Evolutionary conservation across 2,113 vertebrate species (phyloP).

Genomic region (Saguinus imperator): DNA sequence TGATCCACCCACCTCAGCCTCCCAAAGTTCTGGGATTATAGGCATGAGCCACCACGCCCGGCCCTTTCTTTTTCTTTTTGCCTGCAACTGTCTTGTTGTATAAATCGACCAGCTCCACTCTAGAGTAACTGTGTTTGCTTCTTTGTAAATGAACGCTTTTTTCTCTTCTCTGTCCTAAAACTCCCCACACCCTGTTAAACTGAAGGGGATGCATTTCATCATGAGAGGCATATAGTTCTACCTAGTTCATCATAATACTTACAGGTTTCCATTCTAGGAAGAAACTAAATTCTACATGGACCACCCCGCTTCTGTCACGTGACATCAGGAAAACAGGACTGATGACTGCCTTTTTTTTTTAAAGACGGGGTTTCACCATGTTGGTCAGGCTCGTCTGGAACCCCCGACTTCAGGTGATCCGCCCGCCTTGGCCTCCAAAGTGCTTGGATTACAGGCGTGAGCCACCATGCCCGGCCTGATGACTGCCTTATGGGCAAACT

Average conservation of each 20-base stretch:
- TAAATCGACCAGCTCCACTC: background rate
- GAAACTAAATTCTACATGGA: background rate
- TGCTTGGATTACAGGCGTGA: no score
- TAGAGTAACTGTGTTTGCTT: background rate
- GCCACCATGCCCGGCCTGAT: background rate
- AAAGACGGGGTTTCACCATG: no score
- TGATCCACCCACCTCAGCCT: no score
- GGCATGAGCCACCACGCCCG: no score
- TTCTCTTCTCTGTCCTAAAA: background rate
- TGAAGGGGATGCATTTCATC: background rate
- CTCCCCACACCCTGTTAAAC: background rate
- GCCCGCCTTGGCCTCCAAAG: no score
- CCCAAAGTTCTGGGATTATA: no score
- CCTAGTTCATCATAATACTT: background rate
- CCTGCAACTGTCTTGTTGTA: no score
- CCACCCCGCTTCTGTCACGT: background rate
- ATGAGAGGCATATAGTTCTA: background rate
- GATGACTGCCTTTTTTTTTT: background rate
- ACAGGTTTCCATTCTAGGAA: background rate
- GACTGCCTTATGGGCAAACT: background rate
- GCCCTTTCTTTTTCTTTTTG: no score
- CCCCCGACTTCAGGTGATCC: no score
- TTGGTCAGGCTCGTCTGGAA: no score
- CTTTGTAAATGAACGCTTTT: constrained; percentile 14
- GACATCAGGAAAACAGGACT: background rate